Conservation (phyloP, 1,140 invertebrate species). For the Matsumurasca onukii region DNA sequence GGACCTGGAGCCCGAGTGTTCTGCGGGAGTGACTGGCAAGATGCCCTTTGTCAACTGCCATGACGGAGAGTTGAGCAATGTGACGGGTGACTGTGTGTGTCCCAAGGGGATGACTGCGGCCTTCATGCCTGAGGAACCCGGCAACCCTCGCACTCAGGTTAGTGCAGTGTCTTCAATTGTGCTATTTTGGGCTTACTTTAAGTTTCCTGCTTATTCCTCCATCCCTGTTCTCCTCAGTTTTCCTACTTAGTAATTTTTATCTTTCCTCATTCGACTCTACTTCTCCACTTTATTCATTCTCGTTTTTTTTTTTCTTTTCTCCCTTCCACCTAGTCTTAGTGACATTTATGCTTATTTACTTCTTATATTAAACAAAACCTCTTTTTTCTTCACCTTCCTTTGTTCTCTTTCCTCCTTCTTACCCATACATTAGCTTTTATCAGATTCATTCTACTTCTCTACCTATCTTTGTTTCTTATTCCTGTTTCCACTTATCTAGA, state of each 20-base stretch:
- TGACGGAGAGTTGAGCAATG: not conserved
- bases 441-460: too few species aligned
- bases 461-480: too few species aligned
- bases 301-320: not conserved
- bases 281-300: not conserved
- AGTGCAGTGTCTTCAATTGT: not conserved
- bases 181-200: not conserved
- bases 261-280: too few species aligned
- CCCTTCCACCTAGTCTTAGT: too few species aligned
- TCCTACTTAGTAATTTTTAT: too few species aligned
- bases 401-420: too few species aligned
- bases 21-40: not conserved
- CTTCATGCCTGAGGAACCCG: not conserved
- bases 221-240: too few species aligned
- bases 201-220: not conserved
- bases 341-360: too few species aligned
- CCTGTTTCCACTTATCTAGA: too few species aligned
- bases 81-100: not conserved
- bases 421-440: too few species aligned
- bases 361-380: too few species aligned
- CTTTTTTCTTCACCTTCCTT: too few species aligned
- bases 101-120: not conserved
- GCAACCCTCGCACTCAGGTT: slow-evolving; percentile 12
- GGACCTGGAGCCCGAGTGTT: slow-evolving; percentile 3
- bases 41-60: slow-evolving; percentile 8